Conservation (phyloP, 2,888 invertebrate genomes). For the Harpalus rufipes region DNA sequence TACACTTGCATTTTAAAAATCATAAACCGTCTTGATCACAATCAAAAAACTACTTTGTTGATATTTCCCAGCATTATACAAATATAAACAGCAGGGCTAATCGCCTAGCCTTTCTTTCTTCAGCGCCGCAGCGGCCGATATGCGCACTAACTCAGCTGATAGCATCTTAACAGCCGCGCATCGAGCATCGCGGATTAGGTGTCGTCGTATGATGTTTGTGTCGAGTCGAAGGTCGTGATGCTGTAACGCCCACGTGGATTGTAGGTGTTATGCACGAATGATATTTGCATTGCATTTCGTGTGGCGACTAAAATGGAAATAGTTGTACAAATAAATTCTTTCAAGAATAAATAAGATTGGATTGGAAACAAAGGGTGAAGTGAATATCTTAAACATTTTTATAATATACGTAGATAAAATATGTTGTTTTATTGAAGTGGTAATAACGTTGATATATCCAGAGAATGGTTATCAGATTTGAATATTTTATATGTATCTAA, state of each 20-base stretch:
- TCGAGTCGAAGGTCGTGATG: constrained; percentile 6
- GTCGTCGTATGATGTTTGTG: constrained; percentile 59
- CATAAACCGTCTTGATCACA: constrained; percentile 18
- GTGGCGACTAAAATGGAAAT: constrained; percentile 39
- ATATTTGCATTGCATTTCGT: constrained; percentile 47
- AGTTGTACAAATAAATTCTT: constrained; percentile 3
- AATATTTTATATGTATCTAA: not conserved
- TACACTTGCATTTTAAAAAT: constrained; percentile 16
- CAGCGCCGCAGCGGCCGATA: constrained; percentile 54
- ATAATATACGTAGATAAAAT: not conserved
- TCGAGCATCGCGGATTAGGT: constrained; percentile 60
- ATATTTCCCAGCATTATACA: constrained; percentile 52
- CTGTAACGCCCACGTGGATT: constrained; percentile 26
- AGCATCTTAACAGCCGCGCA: constrained; percentile 61
- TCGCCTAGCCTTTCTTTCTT: constrained; percentile 24
- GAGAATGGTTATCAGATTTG: not conserved
- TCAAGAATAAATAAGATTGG: constrained; percentile 17
- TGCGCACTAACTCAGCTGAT: constrained; percentile 63
- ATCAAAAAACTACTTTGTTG: constrained; percentile 51
- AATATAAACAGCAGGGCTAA: constrained; percentile 41
- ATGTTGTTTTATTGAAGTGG: not conserved
- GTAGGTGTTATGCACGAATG: constrained; percentile 44
- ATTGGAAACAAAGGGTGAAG: constrained; percentile 5
- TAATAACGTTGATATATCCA: not conserved
- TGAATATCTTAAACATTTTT: constrained; percentile 17